A percentile compares a stretch with the other conserved stretches of the same genome.
phyloP scores from a whole-genome alignment of 2,797 vertebrate species.

The Poecilia picta region DNA sequence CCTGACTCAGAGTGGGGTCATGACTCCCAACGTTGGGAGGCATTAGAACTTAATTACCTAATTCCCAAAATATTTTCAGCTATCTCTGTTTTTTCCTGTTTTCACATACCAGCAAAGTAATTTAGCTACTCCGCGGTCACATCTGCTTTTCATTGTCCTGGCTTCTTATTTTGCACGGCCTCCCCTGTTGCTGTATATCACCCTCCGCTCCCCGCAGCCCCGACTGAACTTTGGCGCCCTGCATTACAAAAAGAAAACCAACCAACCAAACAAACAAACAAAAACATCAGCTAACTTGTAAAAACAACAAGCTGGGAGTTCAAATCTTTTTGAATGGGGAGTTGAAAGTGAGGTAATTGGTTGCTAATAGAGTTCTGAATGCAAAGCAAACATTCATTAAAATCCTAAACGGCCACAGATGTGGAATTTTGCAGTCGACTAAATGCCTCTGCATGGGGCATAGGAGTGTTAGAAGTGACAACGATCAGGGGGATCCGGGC shows the following conservation, averaged over 20 bases:
- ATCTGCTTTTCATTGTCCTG: slow-evolving; percentile 79
- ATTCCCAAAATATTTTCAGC: neutral
- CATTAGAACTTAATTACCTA: slow-evolving; percentile 1
- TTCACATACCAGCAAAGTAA: slow-evolving; percentile 59
- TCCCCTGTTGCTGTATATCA: slow-evolving; percentile 65
- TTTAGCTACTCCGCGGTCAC: slow-evolving; percentile 56
- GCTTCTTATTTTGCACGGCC: slow-evolving; percentile 62
- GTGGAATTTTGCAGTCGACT: slow-evolving; percentile 29
- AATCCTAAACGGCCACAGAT: slow-evolving; percentile 60
- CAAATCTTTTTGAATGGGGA: slow-evolving; percentile 35
- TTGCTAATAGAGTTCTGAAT: slow-evolving; percentile 31
- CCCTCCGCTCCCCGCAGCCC: slow-evolving; percentile 32
- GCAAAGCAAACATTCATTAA: slow-evolving; percentile 38
- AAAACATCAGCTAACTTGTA: slow-evolving; percentile 14
- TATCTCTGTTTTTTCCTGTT: slow-evolving; percentile 45
- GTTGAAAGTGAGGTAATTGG: slow-evolving; percentile 35
- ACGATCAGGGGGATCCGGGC: slow-evolving; percentile 26
- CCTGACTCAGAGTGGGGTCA: neutral
- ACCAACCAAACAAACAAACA: slow-evolving; percentile 16
- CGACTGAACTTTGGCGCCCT: slow-evolving; percentile 50
- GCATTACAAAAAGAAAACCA: slow-evolving; percentile 50
- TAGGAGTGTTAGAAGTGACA: slow-evolving; percentile 36
- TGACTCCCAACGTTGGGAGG: neutral
- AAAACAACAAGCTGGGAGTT: slow-evolving; percentile 43
- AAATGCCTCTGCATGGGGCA: slow-evolving; percentile 41